A percentile compares a stretch with the other conserved stretches of the same genome.
Evolutionary conservation across 2,797 vertebrate species (phyloP).

Genomic region (Myotis planiceps): DNA sequence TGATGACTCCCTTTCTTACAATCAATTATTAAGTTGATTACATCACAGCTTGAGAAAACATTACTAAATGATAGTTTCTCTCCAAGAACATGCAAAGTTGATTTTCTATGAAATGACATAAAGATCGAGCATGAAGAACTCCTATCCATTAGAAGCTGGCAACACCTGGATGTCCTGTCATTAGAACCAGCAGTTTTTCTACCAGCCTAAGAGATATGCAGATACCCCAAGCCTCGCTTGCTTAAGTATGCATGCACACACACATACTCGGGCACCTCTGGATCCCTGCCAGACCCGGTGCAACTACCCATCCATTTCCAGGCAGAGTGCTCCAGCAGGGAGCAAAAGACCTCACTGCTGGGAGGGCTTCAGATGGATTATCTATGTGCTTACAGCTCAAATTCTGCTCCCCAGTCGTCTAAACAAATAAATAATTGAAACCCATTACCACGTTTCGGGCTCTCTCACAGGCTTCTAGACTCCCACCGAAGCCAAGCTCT

Average conservation of each 20-base stretch:
- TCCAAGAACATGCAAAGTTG: slow-evolving; percentile 74
- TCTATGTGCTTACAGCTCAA: slow-evolving; percentile 76
- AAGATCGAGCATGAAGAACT: slow-evolving; percentile 72
- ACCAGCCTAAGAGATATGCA: slow-evolving; percentile 66
- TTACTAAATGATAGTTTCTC: slow-evolving; percentile 79
- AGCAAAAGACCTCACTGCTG: slow-evolving; percentile 80
- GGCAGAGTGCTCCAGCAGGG: slow-evolving; percentile 71
- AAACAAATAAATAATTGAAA: slow-evolving; percentile 87
- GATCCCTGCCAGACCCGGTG: slow-evolving; percentile 74
- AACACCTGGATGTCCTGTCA: slow-evolving; percentile 75
- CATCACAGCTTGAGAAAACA: slow-evolving; percentile 80
- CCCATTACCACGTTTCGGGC: slow-evolving; percentile 78
- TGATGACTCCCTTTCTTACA: slow-evolving; percentile 79
- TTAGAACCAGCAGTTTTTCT: slow-evolving; percentile 83
- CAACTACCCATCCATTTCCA: slow-evolving; percentile 50
- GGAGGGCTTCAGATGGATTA: slow-evolving; percentile 82
- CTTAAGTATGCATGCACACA: background rate
- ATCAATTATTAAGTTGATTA: slow-evolving; percentile 83
- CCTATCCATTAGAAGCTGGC: slow-evolving; percentile 70
- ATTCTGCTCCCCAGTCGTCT: slow-evolving; percentile 79
- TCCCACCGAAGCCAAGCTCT: slow-evolving; percentile 85
- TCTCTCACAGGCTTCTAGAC: slow-evolving; percentile 75
- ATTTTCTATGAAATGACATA: slow-evolving; percentile 71
- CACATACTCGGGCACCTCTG: slow-evolving; percentile 60
- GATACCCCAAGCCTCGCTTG: slow-evolving; percentile 60